These are phyloP conservation scores for Aurelia sp. DNA, from an alignment of 30 jellyfish, hydroid and myxozoan genomes.

Conservation along the genomic window DNA sequence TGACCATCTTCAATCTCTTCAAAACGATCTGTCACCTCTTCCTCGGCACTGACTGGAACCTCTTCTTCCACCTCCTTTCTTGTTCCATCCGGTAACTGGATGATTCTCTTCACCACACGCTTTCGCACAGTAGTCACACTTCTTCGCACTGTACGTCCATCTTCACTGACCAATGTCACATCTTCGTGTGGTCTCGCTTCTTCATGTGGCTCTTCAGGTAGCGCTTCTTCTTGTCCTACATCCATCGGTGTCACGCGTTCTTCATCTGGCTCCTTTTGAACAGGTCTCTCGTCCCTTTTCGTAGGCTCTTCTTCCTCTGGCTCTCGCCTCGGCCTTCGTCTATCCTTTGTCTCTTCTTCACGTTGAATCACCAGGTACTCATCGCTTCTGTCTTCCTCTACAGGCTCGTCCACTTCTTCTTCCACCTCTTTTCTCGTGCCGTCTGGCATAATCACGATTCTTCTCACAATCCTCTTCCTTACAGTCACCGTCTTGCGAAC, in stretches of 20 bases:
- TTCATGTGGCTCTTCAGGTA: conserved; percentile 3
- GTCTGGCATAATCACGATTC: conserved; percentile 57
- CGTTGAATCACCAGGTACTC: conserved; percentile 23
- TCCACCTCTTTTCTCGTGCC: conserved; percentile 71
- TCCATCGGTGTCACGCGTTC: conserved; percentile 14
- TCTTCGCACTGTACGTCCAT: conserved; percentile 67
- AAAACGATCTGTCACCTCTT: conserved; percentile 13
- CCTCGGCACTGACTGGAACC: conserved; percentile 65
- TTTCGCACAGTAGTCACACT: conserved; percentile 63
- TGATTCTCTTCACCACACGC: conserved; percentile 77
- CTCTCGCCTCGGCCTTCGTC: background rate
- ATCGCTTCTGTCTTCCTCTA: background rate
- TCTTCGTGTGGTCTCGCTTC: background rate
- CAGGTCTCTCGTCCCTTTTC: background rate
- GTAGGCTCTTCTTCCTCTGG: conserved; percentile 7
- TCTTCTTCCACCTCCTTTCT: conserved; percentile 83
- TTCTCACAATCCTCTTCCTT: conserved; percentile 68
- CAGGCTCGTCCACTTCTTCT: conserved; percentile 58
- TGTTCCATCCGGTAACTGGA: conserved; percentile 83
- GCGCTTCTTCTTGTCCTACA: conserved; percentile 53
- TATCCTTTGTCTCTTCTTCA: conserved; percentile 13
- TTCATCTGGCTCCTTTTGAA: background rate
- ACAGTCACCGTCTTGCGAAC: conserved; percentile 63
- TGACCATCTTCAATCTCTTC: conserved; percentile 22
- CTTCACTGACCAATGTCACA: conserved; percentile 24